Evolutionary conservation across 2,888 invertebrate genomes (phyloP).

Genomic region (Spisula solida): DNA sequence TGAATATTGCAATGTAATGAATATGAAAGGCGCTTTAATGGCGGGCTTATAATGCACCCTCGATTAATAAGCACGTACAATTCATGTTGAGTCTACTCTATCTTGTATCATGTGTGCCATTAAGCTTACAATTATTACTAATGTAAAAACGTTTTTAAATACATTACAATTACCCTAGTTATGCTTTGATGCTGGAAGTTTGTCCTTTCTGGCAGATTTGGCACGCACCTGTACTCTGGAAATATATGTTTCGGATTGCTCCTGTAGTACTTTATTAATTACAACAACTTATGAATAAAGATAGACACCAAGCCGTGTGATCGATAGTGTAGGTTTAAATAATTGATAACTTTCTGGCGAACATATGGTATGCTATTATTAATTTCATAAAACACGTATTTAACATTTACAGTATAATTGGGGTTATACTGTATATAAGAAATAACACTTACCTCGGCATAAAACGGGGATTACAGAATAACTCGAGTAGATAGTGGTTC

Average conservation of each 20-base stretch:
- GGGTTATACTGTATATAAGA: background rate
- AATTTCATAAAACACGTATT: background rate
- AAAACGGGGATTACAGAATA: no score
- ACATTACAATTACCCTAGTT: background rate
- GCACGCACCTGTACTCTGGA: constrained; percentile 1
- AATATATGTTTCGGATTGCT: background rate
- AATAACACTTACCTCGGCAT: background rate
- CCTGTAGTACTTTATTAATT: background rate
- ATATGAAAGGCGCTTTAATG: no score
- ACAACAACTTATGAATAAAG: background rate
- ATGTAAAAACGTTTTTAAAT: background rate
- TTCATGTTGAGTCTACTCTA: background rate
- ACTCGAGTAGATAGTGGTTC: no score
- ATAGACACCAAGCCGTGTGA: background rate
- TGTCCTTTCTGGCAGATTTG: background rate
- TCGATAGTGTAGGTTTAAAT: background rate
- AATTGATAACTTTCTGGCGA: constrained; percentile 11
- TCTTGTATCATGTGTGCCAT: background rate
- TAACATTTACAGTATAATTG: background rate
- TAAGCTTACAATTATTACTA: background rate
- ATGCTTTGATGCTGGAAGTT: background rate
- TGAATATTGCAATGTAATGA: no score
- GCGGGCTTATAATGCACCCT: background rate
- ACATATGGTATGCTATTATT: background rate
- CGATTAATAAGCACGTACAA: background rate